These are phyloP conservation scores for Takifugu rubripes DNA, from an alignment of 2,797 vertebrate species.

Conservation along the genomic window DNA sequence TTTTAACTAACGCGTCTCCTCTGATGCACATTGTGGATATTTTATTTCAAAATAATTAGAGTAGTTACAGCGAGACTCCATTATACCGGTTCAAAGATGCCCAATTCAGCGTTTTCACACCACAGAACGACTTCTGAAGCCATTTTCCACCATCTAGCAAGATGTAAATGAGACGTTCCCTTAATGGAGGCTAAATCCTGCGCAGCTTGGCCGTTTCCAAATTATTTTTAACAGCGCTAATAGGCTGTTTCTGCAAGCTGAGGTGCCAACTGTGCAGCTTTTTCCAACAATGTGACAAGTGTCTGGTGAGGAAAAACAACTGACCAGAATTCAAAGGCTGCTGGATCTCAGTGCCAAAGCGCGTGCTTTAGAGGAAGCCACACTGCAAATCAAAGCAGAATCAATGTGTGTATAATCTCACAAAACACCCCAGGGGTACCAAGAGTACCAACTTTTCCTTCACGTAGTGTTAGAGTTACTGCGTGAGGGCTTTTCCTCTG, in stretches of 20 bases:
- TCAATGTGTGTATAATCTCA: conserved; percentile 42
- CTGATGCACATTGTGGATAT: neutral
- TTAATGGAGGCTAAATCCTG: conserved; percentile 42
- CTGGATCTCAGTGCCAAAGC: conserved; percentile 31
- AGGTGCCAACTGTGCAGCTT: conserved; percentile 49
- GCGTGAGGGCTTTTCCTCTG: conserved; percentile 17
- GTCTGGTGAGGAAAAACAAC: conserved; percentile 50
- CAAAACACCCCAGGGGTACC: conserved; percentile 38
- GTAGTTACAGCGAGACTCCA: neutral
- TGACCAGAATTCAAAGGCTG: conserved; percentile 42
- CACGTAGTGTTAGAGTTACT: conserved; percentile 20
- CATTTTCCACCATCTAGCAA: conserved; percentile 57
- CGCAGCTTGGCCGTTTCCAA: conserved; percentile 47
- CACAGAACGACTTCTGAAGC: conserved; percentile 34
- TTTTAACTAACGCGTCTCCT: no score
- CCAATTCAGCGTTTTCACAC: conserved; percentile 23
- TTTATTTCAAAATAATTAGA: conserved; percentile 11
- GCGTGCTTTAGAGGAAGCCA: conserved; percentile 25
- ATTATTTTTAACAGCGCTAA: conserved; percentile 57
- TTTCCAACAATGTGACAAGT: conserved; percentile 60
- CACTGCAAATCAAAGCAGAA: conserved; percentile 37
- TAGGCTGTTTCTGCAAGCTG: conserved; percentile 48
- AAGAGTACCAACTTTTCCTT: conserved; percentile 13
- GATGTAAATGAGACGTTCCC: conserved; percentile 54
- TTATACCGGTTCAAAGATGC: conserved; percentile 12